These are phyloP conservation scores for Vollenhovia emeryi DNA, from an alignment of 1,140 invertebrate genomes.

Conservation along the genomic window DNA sequence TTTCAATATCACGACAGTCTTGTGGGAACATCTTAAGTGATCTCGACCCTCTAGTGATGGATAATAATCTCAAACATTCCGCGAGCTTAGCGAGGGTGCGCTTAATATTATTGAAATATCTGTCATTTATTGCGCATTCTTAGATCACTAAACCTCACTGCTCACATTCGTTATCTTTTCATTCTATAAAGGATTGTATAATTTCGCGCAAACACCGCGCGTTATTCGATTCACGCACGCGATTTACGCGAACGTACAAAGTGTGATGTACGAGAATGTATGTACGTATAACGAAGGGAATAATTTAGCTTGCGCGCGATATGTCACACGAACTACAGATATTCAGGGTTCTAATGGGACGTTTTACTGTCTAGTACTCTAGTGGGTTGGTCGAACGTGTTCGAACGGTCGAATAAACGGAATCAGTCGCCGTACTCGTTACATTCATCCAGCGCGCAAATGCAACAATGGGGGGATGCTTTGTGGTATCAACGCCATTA, in stretches of 20 bases:
- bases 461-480: constrained; percentile 50
- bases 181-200: background rate
- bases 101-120: background rate
- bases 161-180: background rate
- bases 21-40: constrained; percentile 58
- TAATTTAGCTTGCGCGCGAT: constrained; percentile 36
- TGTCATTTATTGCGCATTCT: background rate
- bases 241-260: constrained; percentile 23
- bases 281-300: background rate
- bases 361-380: constrained; percentile 49
- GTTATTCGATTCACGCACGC: constrained; percentile 31
- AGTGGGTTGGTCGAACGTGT: constrained; percentile 15
- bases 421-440: constrained; percentile 59
- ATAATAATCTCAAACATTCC: constrained; percentile 30
- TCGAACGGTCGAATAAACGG: constrained; percentile 34
- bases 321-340: constrained; percentile 26
- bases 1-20: constrained; percentile 60
- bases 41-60: constrained; percentile 4
- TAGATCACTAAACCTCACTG: background rate
- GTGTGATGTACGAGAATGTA: constrained; percentile 21
- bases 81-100: background rate
- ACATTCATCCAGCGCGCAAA: constrained; percentile 42
- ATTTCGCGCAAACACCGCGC: too few relatives aligned
- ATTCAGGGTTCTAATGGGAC: constrained; percentile 44
- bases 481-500: constrained; percentile 55